Base-by-base conservation (phyloP, 2,113 vertebrate species). In the Phrynocephalus versicolor region DNA sequence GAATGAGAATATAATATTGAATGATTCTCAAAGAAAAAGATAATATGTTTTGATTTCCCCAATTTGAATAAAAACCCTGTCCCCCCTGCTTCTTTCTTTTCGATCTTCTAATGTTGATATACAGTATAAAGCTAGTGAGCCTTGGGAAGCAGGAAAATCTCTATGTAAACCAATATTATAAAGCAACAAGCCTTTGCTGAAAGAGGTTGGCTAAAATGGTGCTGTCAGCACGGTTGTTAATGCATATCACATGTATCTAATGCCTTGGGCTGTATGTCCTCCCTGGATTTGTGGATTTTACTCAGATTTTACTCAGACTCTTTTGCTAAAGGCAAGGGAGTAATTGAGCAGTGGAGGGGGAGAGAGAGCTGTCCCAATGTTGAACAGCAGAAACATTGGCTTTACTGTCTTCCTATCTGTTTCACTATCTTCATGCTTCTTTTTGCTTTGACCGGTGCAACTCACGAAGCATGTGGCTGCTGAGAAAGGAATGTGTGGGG, bases 241-340 rank as follows among this genome's bases (percentile, higher is more conserved):
- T 82, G 25, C 64, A 70, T 82, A 77, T 65, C 72, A 45, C 51
- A 55, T 72, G 39, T 71, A 60, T 71, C 65, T 77, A 71, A 72
- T 72, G 57, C 75, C 83, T 65, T 79, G 51, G 67, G 51, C 75
- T 75, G 79, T 79, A 65, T 85, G 83, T 78, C 75, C 55, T 85
- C 57, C 39, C 65, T 83, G 65, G 81, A 35, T 75, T 85, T 7
- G 76, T 89, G 87, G 73, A 30, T 65, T 57, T 13, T 7, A 58
- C 51, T 81, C 45, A 51, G 45, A 51, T 51, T 51, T 51, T 51
- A 51, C 45, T 60, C 62, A 1, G 73, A 71, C 7, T 18, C 16
- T 14, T 85, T 60, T 90, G 83, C n/a, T 55, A 76, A 85, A 84
- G 82, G 58, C 67, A 71, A 83, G 71, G 37, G 57, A 16, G 8